Base-by-base conservation (phyloP, 2,888 invertebrate species). In the Rhagonycha fulva region DNA sequence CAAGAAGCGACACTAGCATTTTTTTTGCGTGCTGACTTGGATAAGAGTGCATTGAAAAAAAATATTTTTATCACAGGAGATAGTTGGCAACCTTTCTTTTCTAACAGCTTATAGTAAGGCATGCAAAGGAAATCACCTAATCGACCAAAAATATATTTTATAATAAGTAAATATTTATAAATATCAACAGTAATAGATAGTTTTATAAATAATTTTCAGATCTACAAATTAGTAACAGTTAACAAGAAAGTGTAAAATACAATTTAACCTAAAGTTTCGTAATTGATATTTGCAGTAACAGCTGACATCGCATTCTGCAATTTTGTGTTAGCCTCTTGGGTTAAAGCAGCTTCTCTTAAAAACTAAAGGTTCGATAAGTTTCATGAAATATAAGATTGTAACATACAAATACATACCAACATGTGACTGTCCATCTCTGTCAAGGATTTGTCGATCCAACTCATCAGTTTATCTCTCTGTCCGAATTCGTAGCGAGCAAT, bases 381-480 rank as follows among this genome's bases (percentile, higher is more conserved):
- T 63, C 9, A 60, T 63, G 3, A 28, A 73, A 62, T 11, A 26
- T 32, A 24, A 69, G 14, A n/a, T 63, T 47, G 7, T 0, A 62
- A 19, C 2, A 2, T 19, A 2, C 19, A 19, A 19, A 70, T 61
- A 82, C 87, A 84, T 87, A 92, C 92, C 85, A 88, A 83, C 81
- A 92, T 87, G 85, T 93, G 92, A 14, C 90, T 90, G 82, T 93
- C 93, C 89, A 93, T 92, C 79, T 93, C 92, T 32, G 89, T 89
- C 60, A 93, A 86, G 47, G 91, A 90, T 80, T 91, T 90, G 82
- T 92, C 92, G 79, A 93, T 92, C 89, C 92, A 92, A 30, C 89
- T 87, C 62, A 89, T 82, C 70, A 86, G 89, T 74, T 88, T 89
- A 70, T 87, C 89, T 70, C 88, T 89, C 11, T 89, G 87, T 30